These are phyloP conservation scores for Tryphoninae sp. DNA, from an alignment of 2,888 invertebrate genomes.

Conservation along the genomic window DNA sequence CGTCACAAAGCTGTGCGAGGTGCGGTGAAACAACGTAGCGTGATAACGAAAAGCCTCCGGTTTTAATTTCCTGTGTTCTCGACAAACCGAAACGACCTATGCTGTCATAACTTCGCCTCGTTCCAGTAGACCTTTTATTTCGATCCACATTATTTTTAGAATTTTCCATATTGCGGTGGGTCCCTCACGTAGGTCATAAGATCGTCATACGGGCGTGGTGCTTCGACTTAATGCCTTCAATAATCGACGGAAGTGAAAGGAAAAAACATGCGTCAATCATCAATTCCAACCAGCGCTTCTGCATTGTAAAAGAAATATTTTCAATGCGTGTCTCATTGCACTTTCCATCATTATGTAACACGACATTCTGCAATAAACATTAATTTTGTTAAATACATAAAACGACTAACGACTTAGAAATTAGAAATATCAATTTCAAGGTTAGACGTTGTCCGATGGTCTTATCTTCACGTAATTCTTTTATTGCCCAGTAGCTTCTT, in stretches of 20 bases:
- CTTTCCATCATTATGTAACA: too few relatives aligned
- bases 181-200: not conserved
- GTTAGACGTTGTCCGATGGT: too few relatives aligned
- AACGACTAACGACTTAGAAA: too few relatives aligned
- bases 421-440: too few relatives aligned
- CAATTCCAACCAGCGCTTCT: too few relatives aligned
- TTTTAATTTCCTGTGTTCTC: slow-evolving; percentile 31
- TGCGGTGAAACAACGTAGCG: slow-evolving; percentile 20
- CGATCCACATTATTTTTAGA: slow-evolving; percentile 63
- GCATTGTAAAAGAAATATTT: too few relatives aligned
- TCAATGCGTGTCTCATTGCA: too few relatives aligned
- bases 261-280: not conserved
- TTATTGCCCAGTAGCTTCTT: too few relatives aligned
- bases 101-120: slow-evolving; percentile 26
- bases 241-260: not conserved
- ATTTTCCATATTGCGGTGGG: slow-evolving; percentile 47
- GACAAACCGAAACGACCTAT: not conserved
- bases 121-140: slow-evolving; percentile 58
- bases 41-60: slow-evolving; percentile 19
- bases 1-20: slow-evolving; percentile 5
- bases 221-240: not conserved
- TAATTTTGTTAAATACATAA: too few relatives aligned
- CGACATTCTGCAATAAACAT: too few relatives aligned
- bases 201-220: not conserved
- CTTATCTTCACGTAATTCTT: too few relatives aligned